Percentiles rank a stretch among this genome's conserved stretches.
Evolutionary conservation across 2,797 vertebrate species (phyloP).

Genomic region (Acropternis orthonyx): DNA sequence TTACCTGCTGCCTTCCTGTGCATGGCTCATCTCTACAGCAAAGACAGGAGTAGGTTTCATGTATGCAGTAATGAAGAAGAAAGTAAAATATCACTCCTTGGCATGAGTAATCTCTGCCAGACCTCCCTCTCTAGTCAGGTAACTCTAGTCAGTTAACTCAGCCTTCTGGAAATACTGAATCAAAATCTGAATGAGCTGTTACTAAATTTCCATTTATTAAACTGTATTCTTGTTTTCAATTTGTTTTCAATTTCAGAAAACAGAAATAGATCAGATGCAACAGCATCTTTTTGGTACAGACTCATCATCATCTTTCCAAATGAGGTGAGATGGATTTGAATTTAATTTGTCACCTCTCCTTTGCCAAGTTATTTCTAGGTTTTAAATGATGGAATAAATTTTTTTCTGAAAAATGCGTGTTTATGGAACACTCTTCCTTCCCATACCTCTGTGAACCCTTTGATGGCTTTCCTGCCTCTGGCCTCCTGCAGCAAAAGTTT

Average conservation of each 20-base stretch:
- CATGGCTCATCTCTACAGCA: not conserved
- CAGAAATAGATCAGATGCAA: not conserved
- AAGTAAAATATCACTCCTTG: not conserved
- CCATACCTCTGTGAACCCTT: rapidly evolving
- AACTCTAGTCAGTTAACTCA: not conserved
- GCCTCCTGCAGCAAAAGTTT: not conserved
- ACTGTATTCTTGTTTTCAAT: not conserved
- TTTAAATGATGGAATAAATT: not conserved
- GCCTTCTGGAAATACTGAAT: not conserved
- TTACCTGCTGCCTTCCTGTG: not conserved
- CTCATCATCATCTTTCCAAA: not conserved
- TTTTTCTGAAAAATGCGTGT: not conserved
- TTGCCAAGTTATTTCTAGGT: not conserved
- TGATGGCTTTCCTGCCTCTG: not conserved
- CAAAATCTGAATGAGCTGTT: not conserved
- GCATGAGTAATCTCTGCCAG: not conserved
- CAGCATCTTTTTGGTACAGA: not conserved
- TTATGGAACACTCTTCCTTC: not conserved
- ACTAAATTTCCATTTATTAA: not conserved
- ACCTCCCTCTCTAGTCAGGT: not conserved
- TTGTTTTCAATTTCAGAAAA: not conserved
- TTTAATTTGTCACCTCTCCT: not conserved
- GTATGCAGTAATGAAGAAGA: not conserved
- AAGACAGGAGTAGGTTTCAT: not conserved
- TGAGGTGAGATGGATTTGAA: not conserved